Base-by-base conservation (phyloP, 2,797 vertebrate genomes). In the Hyperoplus lanceolatus region DNA sequence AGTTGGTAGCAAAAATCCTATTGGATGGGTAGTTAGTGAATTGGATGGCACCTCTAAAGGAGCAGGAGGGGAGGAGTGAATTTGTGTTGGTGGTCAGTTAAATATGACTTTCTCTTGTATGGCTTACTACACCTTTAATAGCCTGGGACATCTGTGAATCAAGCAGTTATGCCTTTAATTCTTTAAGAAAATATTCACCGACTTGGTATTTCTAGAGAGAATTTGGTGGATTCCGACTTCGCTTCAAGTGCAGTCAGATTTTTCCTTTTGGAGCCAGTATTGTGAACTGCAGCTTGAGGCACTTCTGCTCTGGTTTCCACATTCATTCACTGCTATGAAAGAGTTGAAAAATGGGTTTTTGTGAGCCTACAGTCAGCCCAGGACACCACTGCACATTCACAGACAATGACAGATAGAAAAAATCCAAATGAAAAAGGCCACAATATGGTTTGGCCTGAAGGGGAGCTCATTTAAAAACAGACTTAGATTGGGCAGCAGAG, bases 401-500 rank as follows among this genome's bases (percentile, higher is more conserved):
- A 72, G 46, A 71, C 50, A 51, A 45, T 71, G 41, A 43, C 4
- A 13, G 41, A 54, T 48, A 51, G 43, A 60, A 77, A 86, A 71
- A 50, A 29, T 29, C 49, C 38, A 80, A 80, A 70, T 55, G 43
- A 42, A 63, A 48, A 29, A 80, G 53, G 77, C 64, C 67, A 82
- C 5, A 81, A 67, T 76, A 78, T 46, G 81, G 56, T 72, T 83
- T 81, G 73, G 77, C 87, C 82, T 77, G 53, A 75, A 71, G 81
- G 29, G 80, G 55, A 86, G 75, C 73, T 77, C 6, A 81, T 88
- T 81, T 75, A 69, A 70, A 81, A 70, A 85, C 57, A 77, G 77
- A 70, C 70, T 71, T 62, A 75, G 68, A 75, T 75, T 4, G 6
- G 72, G 69, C 3, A 49, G 54, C 10, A 49, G n/a, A 56, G 46